These are phyloP conservation scores for Channallabes apus DNA, from an alignment of 2,797 vertebrate genomes.

Conservation along the genomic window DNA sequence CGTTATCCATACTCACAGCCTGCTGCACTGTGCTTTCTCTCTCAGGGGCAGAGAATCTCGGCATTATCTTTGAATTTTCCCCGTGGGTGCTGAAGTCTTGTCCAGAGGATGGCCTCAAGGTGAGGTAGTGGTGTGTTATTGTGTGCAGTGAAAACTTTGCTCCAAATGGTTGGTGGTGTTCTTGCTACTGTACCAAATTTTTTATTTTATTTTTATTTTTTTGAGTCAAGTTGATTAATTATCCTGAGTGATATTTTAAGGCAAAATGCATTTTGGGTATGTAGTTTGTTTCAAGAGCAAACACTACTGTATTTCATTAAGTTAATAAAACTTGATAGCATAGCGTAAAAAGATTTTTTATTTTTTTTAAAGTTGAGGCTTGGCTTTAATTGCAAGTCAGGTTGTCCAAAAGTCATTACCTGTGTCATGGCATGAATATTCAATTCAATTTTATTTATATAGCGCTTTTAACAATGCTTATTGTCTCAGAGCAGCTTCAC, in stretches of 20 bases:
- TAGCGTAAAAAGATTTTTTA: not conserved
- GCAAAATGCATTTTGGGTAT: not conserved
- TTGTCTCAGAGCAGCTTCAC: too few relatives aligned
- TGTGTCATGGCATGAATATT: not conserved
- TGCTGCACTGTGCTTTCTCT: constrained; percentile 1
- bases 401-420: not conserved
- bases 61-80: constrained; percentile 94
- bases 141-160: not conserved
- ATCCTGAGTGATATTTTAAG: not conserved
- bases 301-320: not conserved
- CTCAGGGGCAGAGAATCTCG: constrained; percentile 89
- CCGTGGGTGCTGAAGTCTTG: constrained; percentile 94
- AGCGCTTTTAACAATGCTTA: too few relatives aligned
- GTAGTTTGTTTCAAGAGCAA: not conserved
- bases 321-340: not conserved
- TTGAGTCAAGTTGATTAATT: not conserved
- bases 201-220: not conserved
- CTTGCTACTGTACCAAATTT: not conserved
- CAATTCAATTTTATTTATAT: too few relatives aligned
- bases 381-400: not conserved
- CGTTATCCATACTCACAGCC: not conserved
- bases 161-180: too few relatives aligned
- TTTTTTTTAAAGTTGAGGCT: not conserved
- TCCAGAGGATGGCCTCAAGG: constrained; percentile 95
- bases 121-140: constrained; percentile 50